Evolutionary conservation across 2,113 vertebrate species (phyloP), one percentile per base, ranked within the genome.

Genomic region (Centropus unirufus): DNA sequence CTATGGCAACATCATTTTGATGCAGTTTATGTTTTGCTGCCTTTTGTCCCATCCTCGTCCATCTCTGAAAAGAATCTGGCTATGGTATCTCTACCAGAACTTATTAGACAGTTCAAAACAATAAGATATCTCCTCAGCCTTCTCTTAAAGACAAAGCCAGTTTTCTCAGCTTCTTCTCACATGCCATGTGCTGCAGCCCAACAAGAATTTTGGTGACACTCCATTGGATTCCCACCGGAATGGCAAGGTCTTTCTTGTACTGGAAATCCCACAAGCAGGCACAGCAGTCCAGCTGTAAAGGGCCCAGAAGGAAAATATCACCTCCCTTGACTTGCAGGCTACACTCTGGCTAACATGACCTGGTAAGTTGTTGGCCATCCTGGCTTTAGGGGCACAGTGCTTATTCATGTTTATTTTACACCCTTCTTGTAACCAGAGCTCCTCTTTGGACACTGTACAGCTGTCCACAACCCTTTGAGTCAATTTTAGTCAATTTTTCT

Each of bases 181-280:
- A 27, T 0, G 0, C 24, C 27, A 3, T 12, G 14, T 78, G 13
- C 51, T 82, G 29, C 44, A 32, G 18, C 17, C 9, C 36, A 27
- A 7, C 12, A 23, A 49, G 18, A n/a, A 36, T 74, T 68, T 63
- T 87, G 22, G 32, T 32, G 20, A 22, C 14, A 32, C 3, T 83
- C 20, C 18, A 39, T 4, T 66, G 52, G 46, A 32, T 14, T 54
- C 1, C 5, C 26, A 52, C 20, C 9, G 14, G 22, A 5, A 12
- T 47, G 32, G 22, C 40, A 73, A 13, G 5, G 5, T 44, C 40
- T 69, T 49, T 27, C 55, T 42, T 47, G 18, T 17, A 2, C 12
- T 34, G 51, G n/a, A 62, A 89, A 66, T 32, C 22, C 24, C 79
- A 74, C 12, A 75, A 8, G 40, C 47, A 51, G 32, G 27, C 47